Evolutionary conservation across 2,797 vertebrate species (phyloP).

Genomic region (Sparus aurata): DNA sequence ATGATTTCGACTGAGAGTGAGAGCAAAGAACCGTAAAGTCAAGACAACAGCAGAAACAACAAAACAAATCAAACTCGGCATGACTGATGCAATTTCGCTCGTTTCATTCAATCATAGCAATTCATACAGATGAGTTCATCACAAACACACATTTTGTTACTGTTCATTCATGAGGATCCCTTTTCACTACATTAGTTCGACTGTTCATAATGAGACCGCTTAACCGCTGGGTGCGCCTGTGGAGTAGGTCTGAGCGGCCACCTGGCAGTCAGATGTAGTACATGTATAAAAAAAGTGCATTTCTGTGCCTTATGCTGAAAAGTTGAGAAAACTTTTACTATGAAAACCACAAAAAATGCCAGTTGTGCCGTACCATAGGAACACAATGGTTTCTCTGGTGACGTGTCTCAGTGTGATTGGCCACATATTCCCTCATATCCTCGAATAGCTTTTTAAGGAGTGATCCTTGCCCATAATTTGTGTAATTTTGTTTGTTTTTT

Average conservation of each 20-base stretch:
- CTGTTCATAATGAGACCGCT: too few relatives aligned
- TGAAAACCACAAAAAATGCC: too few relatives aligned
- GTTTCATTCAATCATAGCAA: slow-evolving; percentile 9
- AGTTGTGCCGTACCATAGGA: too few relatives aligned
- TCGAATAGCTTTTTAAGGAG: not conserved
- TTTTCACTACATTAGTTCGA: slow-evolving; percentile 5
- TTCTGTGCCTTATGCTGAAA: too few relatives aligned
- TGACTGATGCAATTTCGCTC: slow-evolving; percentile 24
- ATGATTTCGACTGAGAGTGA: not conserved
- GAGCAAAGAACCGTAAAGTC: not conserved
- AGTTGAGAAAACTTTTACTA: too few relatives aligned
- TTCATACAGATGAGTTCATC: slow-evolving; percentile 7
- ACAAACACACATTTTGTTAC: not conserved
- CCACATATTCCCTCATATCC: not conserved
- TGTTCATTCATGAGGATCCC: not conserved
- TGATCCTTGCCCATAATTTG: too few relatives aligned
- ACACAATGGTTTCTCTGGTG: too few relatives aligned
- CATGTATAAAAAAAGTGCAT: too few relatives aligned
- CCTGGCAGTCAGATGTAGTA: too few relatives aligned
- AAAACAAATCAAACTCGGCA: slow-evolving; percentile 17
- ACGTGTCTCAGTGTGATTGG: too few relatives aligned
- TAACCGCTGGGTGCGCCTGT: too few relatives aligned
- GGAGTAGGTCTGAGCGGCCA: too few relatives aligned
- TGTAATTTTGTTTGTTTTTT: not conserved
- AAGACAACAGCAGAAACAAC: not conserved